Evolutionary conservation across 1,140 invertebrate genomes (phyloP), one percentile per base, ranked within the genome.

Genomic region (Oscheius sp.): DNA sequence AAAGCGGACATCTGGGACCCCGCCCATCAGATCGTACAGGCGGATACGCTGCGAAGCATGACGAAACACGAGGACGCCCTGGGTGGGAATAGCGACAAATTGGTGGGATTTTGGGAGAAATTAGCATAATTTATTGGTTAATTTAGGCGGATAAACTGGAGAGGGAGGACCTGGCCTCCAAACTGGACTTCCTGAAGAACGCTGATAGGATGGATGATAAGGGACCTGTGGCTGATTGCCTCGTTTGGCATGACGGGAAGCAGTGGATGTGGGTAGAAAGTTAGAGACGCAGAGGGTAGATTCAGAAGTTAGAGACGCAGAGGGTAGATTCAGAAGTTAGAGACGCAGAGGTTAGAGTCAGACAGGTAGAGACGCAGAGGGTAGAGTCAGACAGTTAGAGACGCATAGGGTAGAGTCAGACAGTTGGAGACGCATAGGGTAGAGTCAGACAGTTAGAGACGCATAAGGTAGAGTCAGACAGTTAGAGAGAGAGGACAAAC

Each of bases 181-280:
- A 90, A 82, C 85, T 96, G 35, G 95, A 98, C 78, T 87, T 93
- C 63, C 86, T 97, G 28, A 91, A 88, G 74, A 82, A 76, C 36
- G 68, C 91, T 58, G 95, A 98, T 78, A 97, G 96, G 85, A 93
- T 91, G 84, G 87, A 85, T 71, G 93, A 97, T 86, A 83, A 90
- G 66, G 93, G 94, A 28, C 93, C 93, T 26, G 90, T 92, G 13
- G 95, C 91, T 86, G 95, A 99, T 85, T 94, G 93, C 88, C 88
- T 99, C 65, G 89, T 97, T 13, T 97, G 93, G 85, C 88, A 95
- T 84, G 91, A 94, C 88, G 92, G 92, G 68, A 76, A 88, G 62
- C 88, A 88, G 78, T 91, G 92, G 91, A 88, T 89, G 90, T 91
- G 79, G 85, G 86, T 79, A 78, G n/a, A n/a, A n/a, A n/a, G n/a